These are phyloP conservation scores for Amblyraja radiata DNA, from an alignment of 2,797 vertebrate genomes.

Conservation along the genomic window DNA sequence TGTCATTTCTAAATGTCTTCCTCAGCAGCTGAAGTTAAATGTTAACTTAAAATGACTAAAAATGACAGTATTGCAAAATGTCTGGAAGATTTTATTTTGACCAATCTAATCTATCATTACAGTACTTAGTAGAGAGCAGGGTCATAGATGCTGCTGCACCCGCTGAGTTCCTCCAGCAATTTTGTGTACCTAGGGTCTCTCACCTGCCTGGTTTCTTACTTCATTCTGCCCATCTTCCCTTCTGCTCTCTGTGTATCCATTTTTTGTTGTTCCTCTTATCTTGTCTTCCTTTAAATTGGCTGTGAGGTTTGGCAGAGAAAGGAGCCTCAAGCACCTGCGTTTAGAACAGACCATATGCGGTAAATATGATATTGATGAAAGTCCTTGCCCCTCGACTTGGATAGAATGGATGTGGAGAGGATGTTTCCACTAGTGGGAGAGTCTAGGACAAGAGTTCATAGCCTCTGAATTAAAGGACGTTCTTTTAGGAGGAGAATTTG, in stretches of 20 bases:
- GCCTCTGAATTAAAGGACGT: too few relatives aligned
- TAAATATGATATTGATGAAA: background rate
- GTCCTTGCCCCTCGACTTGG: too few relatives aligned
- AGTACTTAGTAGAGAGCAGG: background rate
- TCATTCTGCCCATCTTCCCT: too few relatives aligned
- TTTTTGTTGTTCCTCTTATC: background rate
- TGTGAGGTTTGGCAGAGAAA: background rate
- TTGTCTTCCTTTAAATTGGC: background rate
- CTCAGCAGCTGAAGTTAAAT: background rate
- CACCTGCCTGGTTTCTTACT: background rate
- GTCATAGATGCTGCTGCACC: too few relatives aligned
- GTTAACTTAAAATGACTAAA: background rate
- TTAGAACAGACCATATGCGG: background rate
- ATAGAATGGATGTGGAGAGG: too few relatives aligned
- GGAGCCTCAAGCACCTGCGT: background rate
- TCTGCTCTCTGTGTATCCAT: background rate
- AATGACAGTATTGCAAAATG: background rate
- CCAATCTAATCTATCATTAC: background rate
- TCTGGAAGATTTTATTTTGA: background rate
- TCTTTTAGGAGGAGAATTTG: too few relatives aligned
- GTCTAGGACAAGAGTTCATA: too few relatives aligned
- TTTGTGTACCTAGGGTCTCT: too few relatives aligned
- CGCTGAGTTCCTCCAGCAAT: too few relatives aligned
- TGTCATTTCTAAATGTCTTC: background rate
- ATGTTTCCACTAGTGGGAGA: too few relatives aligned